A percentile compares a stretch with the other conserved stretches of the same genome.
Conservation (phyloP, 2,888 invertebrate genomes). For the Galeopsomyia nigrocyanea region DNA sequence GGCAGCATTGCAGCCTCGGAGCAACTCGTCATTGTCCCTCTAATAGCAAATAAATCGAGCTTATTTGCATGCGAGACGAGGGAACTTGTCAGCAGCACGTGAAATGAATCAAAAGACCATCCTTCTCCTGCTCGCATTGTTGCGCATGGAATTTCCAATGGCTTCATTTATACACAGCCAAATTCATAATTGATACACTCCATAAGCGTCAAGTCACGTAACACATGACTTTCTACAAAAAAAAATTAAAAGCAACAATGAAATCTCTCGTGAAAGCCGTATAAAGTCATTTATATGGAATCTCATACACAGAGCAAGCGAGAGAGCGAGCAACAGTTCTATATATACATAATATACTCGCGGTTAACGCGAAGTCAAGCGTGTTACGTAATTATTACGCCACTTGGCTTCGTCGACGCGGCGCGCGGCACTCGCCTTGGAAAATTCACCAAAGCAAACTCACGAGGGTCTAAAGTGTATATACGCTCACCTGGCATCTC, state of each 20-base stretch:
- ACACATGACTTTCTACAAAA: too few species aligned
- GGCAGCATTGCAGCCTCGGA: too few species aligned
- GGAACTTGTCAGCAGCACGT: slow-evolving; percentile 7
- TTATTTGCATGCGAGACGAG: slow-evolving; percentile 22
- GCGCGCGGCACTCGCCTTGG: not conserved
- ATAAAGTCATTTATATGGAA: too few species aligned
- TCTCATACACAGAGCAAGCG: slow-evolving; percentile 7
- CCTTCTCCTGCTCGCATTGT: not conserved
- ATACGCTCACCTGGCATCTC: too few species aligned
- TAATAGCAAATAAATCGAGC: slow-evolving; percentile 37
- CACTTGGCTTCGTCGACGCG: not conserved
- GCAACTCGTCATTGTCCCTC: slow-evolving; percentile 2
- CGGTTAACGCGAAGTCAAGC: not conserved
- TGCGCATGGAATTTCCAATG: slow-evolving; percentile 1
- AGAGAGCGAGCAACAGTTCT: not conserved
- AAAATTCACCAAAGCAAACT: slow-evolving; percentile 5
- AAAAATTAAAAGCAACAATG: too few species aligned
- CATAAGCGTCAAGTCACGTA: not conserved
- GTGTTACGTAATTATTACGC: slow-evolving; percentile 31
- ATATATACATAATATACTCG: too few species aligned
- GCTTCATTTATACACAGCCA: not conserved
- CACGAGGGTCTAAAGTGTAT: too few species aligned
- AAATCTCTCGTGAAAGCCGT: too few species aligned
- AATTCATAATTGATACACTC: not conserved
- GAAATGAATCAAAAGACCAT: slow-evolving; percentile 16